Evolutionary conservation across 2,888 invertebrate species (phyloP), one percentile per base, ranked within the genome.

Genomic region (Aethes cnicana): DNA sequence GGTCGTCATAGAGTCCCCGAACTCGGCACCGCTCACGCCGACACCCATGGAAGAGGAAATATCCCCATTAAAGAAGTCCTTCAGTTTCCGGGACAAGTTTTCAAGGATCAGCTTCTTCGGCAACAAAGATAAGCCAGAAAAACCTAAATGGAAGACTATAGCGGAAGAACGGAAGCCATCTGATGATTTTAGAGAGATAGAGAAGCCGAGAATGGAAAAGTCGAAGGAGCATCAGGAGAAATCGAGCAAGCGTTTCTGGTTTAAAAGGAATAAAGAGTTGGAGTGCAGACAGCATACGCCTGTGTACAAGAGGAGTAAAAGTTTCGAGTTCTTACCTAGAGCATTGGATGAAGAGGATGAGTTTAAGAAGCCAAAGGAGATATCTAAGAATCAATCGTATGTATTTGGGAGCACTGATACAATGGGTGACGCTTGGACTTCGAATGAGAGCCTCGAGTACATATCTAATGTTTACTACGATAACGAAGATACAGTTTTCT

Each of bases 261-360:
- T 86, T 52, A 87, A 85, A 42, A 68, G 81, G 53, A 79, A 81
- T 39, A 85, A 76, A 56, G 88, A 86, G 6, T 25, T 75, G 5
- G 81, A 81, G 47, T 74, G 69, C 26, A 63, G 57, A 8, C 57
- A 61, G 6, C 63, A 68, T 7, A 67, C 67, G 11, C 81, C 84
- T 1, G 65, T 75, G 9, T 88, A 87, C 53, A 75, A 71, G 56
- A 68, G 89, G 23, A 90, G 89, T 56, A 89, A 89, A 52, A 90
- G 89, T 61, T 90, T 88, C 37, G 89, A 89, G 57, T 89, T 87
- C 47, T 64, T 89, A 1, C 89, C 89, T 0, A 72, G 74, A 70
- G 82, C 86, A 0, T 61, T 76, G 47, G 74, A 78, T 3, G 69
- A 70, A 0, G 69, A 69, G 21, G 64, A 65, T 5, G 37, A 62